Evolutionary conservation across 2,888 invertebrate species (phyloP).

Genomic region (Acronicta leporina): DNA sequence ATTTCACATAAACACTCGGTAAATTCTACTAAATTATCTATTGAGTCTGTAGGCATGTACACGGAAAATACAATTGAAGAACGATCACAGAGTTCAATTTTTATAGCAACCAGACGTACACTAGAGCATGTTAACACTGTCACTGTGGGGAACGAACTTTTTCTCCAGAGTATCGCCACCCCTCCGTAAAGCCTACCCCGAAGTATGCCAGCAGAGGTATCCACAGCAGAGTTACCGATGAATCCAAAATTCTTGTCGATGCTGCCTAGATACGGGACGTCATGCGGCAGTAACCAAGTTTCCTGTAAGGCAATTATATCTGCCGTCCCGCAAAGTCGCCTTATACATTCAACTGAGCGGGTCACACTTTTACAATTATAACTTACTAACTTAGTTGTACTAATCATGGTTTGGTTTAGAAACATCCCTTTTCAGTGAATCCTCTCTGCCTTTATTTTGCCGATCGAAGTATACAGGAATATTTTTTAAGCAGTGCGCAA

Average conservation of each 20-base stretch:
- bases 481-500: too few species aligned
- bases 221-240: constrained; percentile 1
- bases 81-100: neutral
- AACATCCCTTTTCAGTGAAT: neutral
- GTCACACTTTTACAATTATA: constrained; percentile 6
- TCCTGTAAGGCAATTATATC: constrained; percentile 4
- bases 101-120: neutral
- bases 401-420: neutral
- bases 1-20: neutral
- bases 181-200: neutral
- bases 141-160: neutral
- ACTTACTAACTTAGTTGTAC: neutral
- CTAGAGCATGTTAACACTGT: neutral
- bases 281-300: neutral
- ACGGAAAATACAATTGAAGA: neutral
- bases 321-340: neutral
- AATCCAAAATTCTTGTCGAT: neutral
- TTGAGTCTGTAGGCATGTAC: neutral
- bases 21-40: neutral
- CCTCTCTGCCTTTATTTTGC: neutral
- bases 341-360: neutral
- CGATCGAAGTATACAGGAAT: too few species aligned
- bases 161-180: neutral
- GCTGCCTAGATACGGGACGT: neutral
- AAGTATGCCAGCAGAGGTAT: neutral